phyloP scores from a whole-genome alignment of 2,888 invertebrate genomes.

The Limnephilus lunatus region DNA sequence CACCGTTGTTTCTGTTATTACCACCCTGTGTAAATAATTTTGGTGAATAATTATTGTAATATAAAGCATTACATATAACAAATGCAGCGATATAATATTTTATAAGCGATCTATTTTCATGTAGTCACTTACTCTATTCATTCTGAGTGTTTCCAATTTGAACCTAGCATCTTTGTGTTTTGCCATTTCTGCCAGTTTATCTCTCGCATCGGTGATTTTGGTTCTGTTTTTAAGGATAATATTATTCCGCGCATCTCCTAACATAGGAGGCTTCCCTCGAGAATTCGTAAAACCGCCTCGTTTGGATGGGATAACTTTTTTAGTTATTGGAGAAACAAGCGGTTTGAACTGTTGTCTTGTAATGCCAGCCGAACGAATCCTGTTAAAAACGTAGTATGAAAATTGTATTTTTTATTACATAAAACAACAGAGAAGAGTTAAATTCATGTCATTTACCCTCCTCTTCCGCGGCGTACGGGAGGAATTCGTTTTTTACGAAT shows the following conservation, averaged over 20 bases:
- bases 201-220: conserved; percentile 87
- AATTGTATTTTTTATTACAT: not conserved
- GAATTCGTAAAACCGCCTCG: conserved; percentile 49
- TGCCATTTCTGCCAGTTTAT: conserved; percentile 86
- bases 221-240: conserved; percentile 87
- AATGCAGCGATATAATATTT: not conserved
- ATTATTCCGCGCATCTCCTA: conserved; percentile 86
- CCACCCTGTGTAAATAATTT: conserved; percentile 22
- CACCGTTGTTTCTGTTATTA: conserved; percentile 51
- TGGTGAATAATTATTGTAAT: not conserved
- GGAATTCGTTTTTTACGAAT: conserved; percentile 71
- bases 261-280: conserved; percentile 49
- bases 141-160: conserved; percentile 82
- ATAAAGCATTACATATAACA: not conserved
- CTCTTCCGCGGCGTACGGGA: conserved; percentile 51
- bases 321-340: conserved; percentile 17
- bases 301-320: conserved; percentile 30
- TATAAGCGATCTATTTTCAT: not conserved
- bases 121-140: conserved; percentile 71
- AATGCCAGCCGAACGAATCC: conserved; percentile 47
- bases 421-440: not conserved
- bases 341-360: conserved; percentile 57
- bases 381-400: conserved; percentile 24
- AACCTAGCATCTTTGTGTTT: conserved; percentile 86
- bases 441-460: conserved; percentile 54